A percentile compares a stretch with the other conserved stretches of the same genome.
Conservation (phyloP, 2,797 vertebrate genomes). For the Lepilemur ruficaudatus region DNA sequence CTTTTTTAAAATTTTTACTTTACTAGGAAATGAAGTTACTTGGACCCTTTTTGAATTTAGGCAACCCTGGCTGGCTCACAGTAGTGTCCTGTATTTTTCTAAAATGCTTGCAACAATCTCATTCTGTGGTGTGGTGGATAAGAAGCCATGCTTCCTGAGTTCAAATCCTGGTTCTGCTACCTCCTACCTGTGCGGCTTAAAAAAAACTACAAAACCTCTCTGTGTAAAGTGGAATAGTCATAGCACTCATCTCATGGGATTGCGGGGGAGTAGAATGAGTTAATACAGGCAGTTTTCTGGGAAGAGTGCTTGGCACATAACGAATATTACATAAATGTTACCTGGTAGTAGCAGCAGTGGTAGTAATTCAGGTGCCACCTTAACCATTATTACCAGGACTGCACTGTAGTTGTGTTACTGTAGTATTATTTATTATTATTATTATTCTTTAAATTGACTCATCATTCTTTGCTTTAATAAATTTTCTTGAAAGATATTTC, state of each 20-base stretch:
- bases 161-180: background rate
- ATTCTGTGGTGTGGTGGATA: background rate
- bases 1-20: background rate
- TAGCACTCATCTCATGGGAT: background rate
- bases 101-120: background rate
- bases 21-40: background rate
- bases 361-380: background rate
- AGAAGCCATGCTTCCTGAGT: background rate
- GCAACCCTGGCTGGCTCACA: background rate
- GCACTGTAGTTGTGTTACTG: background rate
- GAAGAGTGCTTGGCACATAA: background rate
- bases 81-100: background rate
- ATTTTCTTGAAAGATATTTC: conserved; percentile 7
- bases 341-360: background rate
- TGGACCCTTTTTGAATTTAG: background rate
- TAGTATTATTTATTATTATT: background rate
- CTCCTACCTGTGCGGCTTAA: background rate
- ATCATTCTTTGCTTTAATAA: background rate
- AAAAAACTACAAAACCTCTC: background rate
- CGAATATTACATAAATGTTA: background rate
- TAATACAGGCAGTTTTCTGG: background rate
- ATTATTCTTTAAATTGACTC: background rate
- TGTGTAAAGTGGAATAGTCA: background rate
- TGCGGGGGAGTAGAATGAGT: background rate
- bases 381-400: background rate